Evolutionary conservation across 2,113 vertebrate genomes (phyloP).

Genomic region (Corythornis cristatus): DNA sequence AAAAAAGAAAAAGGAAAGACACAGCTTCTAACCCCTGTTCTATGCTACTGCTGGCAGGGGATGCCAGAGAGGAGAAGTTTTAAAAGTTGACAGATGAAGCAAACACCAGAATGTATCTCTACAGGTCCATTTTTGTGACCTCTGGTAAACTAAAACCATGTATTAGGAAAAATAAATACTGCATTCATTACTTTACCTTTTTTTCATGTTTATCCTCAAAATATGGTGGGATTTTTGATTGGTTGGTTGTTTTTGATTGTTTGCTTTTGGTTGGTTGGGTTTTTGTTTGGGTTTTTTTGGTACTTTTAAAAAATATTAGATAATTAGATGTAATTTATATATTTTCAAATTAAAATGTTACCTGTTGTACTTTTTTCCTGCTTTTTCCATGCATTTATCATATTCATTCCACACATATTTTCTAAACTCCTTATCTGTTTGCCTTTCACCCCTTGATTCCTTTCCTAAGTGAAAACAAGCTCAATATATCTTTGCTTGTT

Average conservation of each 20-base stretch:
- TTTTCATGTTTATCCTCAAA: neutral
- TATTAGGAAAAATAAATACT: conserved; percentile 25
- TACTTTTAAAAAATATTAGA: neutral
- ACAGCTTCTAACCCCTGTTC: neutral
- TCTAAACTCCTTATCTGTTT: neutral
- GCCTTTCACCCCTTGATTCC: neutral
- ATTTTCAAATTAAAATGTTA: neutral
- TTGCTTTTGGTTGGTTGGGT: too few species aligned
- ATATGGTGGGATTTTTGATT: neutral
- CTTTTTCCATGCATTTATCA: neutral
- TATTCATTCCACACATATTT: neutral
- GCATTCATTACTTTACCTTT: neutral
- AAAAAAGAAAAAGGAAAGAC: neutral
- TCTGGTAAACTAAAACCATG: conserved; percentile 21
- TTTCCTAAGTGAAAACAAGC: neutral
- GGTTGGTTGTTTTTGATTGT: too few species aligned
- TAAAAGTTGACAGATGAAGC: neutral
- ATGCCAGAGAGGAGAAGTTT: neutral
- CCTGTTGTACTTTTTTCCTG: neutral
- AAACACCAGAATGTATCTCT: neutral
- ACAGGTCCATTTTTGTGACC: neutral
- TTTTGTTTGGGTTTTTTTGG: neutral
- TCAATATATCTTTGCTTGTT: neutral
- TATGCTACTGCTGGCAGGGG: neutral
- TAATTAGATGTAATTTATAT: too few species aligned